Conservation (phyloP, 2,888 invertebrate genomes). For the Troilus luridus region DNA sequence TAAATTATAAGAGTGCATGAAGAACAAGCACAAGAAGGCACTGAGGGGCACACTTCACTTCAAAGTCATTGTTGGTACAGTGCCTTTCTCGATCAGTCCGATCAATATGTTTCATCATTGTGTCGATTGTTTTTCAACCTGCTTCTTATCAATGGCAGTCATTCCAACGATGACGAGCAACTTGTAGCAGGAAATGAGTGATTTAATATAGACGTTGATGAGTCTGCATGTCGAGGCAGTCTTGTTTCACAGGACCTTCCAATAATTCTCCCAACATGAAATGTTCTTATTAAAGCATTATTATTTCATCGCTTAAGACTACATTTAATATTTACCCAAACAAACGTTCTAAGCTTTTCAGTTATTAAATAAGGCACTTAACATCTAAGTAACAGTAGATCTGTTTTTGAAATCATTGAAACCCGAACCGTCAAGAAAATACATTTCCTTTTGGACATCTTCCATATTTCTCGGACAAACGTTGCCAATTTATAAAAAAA, state of each 20-base stretch:
- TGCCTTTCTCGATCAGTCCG: not conserved
- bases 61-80: slow-evolving; percentile 33
- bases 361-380: no score
- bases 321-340: not conserved
- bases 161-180: not conserved
- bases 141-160: slow-evolving; percentile 25
- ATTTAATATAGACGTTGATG: not conserved
- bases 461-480: no score
- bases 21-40: not conserved
- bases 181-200: slow-evolving; percentile 29
- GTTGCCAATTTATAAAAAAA: no score
- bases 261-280: not conserved
- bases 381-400: no score
- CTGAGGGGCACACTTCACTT: not conserved
- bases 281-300: not conserved
- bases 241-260: not conserved
- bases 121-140: slow-evolving; percentile 20
- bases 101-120: slow-evolving; percentile 8
- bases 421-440: no score
- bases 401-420: no score
- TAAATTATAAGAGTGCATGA: not conserved
- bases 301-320: not conserved
- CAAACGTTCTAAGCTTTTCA: no score
- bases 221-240: not conserved
- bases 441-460: no score